These are phyloP conservation scores for Lacerta viridis DNA, from an alignment of 2,797 vertebrate genomes.

Conservation along the genomic window DNA sequence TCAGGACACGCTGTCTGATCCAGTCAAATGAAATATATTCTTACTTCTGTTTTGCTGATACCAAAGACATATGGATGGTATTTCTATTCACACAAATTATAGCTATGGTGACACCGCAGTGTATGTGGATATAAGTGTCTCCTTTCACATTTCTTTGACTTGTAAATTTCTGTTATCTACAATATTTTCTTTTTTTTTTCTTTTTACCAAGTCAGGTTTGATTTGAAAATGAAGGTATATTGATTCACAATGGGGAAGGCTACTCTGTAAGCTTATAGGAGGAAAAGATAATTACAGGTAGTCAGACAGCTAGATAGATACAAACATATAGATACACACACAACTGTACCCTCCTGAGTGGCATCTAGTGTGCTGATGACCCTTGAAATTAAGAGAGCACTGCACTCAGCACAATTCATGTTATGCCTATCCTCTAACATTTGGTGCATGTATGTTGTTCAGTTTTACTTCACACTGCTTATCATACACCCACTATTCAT, in stretches of 20 bases:
- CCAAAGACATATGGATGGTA: constrained; percentile 24
- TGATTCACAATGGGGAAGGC: neutral
- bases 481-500: neutral
- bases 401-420: neutral
- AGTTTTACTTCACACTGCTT: neutral
- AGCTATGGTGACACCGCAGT: constrained; percentile 15
- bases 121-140: neutral
- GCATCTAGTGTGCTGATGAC: neutral
- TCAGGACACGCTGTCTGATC: constrained; percentile 18
- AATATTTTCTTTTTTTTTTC: neutral
- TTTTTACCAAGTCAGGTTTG: constrained; percentile 26
- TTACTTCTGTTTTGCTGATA: constrained; percentile 36
- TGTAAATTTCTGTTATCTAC: constrained; percentile 32
- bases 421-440: neutral
- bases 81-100: constrained; percentile 45
- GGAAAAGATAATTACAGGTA: too few relatives aligned
- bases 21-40: constrained; percentile 45
- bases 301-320: neutral
- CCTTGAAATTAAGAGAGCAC: neutral
- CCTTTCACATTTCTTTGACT: constrained; percentile 22
- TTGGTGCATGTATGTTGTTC: neutral
- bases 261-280: neutral
- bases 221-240: constrained; percentile 7
- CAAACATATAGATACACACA: too few relatives aligned
- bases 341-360: neutral